Evolutionary conservation across 2,888 invertebrate genomes (phyloP).

Genomic region (Blera fallax): DNA sequence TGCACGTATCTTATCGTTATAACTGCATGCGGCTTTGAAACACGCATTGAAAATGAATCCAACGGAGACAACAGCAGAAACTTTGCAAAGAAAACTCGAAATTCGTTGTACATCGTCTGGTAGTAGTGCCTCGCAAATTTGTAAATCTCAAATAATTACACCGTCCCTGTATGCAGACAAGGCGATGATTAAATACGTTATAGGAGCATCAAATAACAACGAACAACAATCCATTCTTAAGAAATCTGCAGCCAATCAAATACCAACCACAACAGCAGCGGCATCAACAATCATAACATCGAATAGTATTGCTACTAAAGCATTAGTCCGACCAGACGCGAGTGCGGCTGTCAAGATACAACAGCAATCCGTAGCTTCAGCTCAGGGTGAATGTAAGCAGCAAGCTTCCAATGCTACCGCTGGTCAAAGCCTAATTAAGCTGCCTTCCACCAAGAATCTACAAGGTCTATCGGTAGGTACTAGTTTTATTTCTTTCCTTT

Average conservation of each 20-base stretch:
- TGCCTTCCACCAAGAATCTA: conserved; percentile 12
- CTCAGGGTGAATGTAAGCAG: conserved; percentile 34
- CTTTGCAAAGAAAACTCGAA: conserved; percentile 38
- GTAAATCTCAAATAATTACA: conserved; percentile 14
- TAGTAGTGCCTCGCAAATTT: conserved; percentile 17
- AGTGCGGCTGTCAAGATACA: conserved; percentile 34
- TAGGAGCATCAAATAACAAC: conserved; percentile 37
- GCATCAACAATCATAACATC: conserved; percentile 26
- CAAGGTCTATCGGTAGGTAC: conserved; percentile 38
- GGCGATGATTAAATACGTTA: conserved; percentile 55
- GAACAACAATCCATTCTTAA: conserved; percentile 56
- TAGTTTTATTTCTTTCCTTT: background rate
- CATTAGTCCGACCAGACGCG: conserved; percentile 33
- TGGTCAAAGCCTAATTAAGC: conserved; percentile 47
- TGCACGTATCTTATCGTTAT: conserved; percentile 6
- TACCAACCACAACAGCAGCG: conserved; percentile 1
- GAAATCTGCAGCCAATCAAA: conserved; percentile 38
- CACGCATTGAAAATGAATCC: conserved; percentile 44
- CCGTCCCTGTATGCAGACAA: conserved; percentile 27
- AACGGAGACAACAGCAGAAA: conserved; percentile 40
- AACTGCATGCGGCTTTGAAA: background rate
- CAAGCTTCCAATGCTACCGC: background rate
- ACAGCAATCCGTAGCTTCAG: conserved; percentile 40
- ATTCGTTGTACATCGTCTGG: conserved; percentile 22
- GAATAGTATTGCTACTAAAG: conserved; percentile 38